A percentile compares a stretch with the other conserved stretches of the same genome.
Conservation (phyloP, 2,113 vertebrate species). For the Cyprinus carpio region DNA sequence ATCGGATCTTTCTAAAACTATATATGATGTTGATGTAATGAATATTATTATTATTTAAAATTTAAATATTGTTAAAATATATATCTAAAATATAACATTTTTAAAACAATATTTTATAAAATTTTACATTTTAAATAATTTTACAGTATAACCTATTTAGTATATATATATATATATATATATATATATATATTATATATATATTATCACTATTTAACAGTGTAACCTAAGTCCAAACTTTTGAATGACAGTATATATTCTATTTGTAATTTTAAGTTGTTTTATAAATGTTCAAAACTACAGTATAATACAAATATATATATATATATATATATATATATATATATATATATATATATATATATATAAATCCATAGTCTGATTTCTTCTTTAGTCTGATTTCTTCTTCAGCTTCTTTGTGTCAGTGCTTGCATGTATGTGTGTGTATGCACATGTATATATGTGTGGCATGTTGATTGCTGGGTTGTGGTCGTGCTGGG, state of each 20-base stretch:
- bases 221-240: too few species aligned
- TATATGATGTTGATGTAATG: background rate
- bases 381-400: background rate
- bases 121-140: background rate
- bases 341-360: background rate
- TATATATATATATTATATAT: background rate
- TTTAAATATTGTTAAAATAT: background rate
- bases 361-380: background rate
- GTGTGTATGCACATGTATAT: background rate
- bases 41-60: background rate
- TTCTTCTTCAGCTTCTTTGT: background rate
- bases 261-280: too few species aligned
- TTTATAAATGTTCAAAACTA: too few species aligned
- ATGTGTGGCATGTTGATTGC: conserved; percentile 37
- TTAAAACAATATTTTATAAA: too few species aligned
- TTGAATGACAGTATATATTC: too few species aligned
- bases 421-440: background rate
- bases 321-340: background rate
- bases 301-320: too few species aligned
- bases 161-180: background rate
- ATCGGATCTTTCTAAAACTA: background rate
- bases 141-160: background rate
- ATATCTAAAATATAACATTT: background rate
- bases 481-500: conserved; percentile 53
- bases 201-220: background rate